Conservation (phyloP, 2,113 vertebrate genomes). For the Pontoporia blainvillei region DNA sequence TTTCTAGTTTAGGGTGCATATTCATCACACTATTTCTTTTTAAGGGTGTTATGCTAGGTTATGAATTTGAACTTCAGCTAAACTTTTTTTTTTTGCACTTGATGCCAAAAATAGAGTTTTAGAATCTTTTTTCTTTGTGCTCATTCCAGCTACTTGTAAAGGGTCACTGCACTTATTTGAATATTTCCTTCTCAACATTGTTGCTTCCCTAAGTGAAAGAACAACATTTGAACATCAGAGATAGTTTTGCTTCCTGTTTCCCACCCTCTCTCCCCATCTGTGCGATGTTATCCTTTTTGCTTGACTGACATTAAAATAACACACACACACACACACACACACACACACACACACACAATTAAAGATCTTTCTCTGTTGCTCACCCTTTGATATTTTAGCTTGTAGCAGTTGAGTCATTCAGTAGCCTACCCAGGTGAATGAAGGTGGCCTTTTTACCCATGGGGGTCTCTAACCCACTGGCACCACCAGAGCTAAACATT, state of each 20-base stretch:
- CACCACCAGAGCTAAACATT: not conserved
- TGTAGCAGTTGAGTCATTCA: not conserved
- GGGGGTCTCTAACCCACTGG: not conserved
- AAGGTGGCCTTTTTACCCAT: not conserved
- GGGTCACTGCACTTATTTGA: conserved; percentile 40
- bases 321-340: not conserved
- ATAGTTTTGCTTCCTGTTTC: conserved; percentile 41
- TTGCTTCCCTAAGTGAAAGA: conserved; percentile 32
- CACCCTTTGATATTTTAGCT: conserved; percentile 56
- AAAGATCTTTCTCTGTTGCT: conserved; percentile 46
- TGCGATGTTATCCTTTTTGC: conserved; percentile 30
- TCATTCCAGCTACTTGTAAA: conserved; percentile 42
- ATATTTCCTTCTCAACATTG: not conserved
- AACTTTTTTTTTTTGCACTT: not conserved
- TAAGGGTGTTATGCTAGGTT: not conserved
- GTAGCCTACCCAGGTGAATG: not conserved
- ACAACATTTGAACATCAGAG: conserved; percentile 44
- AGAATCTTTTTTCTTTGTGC: conserved; percentile 35
- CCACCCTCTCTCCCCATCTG: conserved; percentile 26
- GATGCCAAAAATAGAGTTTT: conserved; percentile 19
- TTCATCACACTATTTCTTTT: conserved; percentile 1
- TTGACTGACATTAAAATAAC: conserved; percentile 49
- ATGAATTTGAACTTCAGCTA: conserved; percentile 26
- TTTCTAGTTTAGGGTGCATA: not conserved
- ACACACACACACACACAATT: not conserved